Percentiles rank a stretch among this genome's conserved stretches.
These are phyloP conservation scores for Flabesymbios commensalis DNA, from an alignment of 2,888 invertebrate species.

Conservation along the genomic window DNA sequence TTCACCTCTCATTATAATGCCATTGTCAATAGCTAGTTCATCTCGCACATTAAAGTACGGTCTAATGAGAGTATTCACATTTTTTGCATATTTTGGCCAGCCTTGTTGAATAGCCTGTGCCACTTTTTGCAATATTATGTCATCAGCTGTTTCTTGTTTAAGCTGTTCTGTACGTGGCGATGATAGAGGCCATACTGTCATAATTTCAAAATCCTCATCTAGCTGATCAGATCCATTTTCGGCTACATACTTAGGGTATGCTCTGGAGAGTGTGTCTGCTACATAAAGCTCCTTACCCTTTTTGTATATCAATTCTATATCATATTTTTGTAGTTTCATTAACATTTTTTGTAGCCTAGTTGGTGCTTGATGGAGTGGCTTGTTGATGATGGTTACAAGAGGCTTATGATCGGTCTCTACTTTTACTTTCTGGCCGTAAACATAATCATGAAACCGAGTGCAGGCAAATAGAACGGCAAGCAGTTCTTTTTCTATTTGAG, in stretches of 20 bases:
- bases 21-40: background rate
- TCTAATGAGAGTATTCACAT: background rate
- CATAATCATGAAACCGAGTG: conserved; percentile 54
- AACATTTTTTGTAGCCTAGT: conserved; percentile 44
- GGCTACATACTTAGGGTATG: no score
- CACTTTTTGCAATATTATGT: background rate
- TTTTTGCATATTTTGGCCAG: background rate
- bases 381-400: conserved; percentile 52
- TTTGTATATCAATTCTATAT: conserved; percentile 42
- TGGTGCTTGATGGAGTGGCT: conserved; percentile 37
- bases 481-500: conserved; percentile 54
- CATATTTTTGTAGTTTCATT: conserved; percentile 47
- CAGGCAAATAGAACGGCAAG: conserved; percentile 50
- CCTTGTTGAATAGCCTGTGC: background rate
- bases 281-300: conserved; percentile 25
- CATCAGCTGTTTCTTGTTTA: background rate
- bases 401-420: conserved; percentile 59
- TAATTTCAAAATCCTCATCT: no score
- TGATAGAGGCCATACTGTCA: background rate
- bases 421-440: conserved; percentile 45
- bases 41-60: background rate
- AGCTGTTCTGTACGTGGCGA: background rate
- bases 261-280: conserved; percentile 10
- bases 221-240: no score
- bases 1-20: background rate